Conservation (phyloP, 2,113 vertebrate genomes). For the Emydura subglobosa region DNA sequence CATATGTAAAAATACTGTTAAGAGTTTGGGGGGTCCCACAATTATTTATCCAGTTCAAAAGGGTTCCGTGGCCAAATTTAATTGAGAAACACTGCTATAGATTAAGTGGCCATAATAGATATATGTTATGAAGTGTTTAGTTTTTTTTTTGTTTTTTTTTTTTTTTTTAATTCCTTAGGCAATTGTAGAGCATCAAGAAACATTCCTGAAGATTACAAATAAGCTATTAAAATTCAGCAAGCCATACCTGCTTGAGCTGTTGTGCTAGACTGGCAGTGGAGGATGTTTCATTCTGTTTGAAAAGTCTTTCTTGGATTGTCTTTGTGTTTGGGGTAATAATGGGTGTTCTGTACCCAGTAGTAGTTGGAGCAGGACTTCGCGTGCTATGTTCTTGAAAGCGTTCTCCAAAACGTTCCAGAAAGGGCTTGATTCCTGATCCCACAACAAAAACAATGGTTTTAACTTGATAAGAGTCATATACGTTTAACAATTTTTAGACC, state of each 20-base stretch:
- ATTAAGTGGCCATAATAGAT: not conserved
- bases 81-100: too few species aligned
- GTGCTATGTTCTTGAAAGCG: slow-evolving; percentile 83
- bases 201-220: not conserved
- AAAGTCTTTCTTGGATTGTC: slow-evolving; percentile 87
- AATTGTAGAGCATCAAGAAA: not conserved
- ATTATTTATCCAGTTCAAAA: too few species aligned
- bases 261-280: slow-evolving; percentile 85
- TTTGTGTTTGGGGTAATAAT: slow-evolving; percentile 86
- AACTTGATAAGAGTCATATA: not conserved
- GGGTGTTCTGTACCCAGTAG: slow-evolving; percentile 71
- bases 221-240: not conserved
- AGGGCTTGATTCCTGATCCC: slow-evolving; percentile 88
- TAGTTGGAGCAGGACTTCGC: slow-evolving; percentile 71
- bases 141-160: not conserved
- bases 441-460: slow-evolving; percentile 67
- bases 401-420: slow-evolving; percentile 94
- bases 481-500: not conserved
- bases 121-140: too few species aligned
- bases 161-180: not conserved
- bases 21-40: too few species aligned
- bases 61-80: too few species aligned
- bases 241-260: slow-evolving; percentile 89
- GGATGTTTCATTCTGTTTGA: slow-evolving; percentile 83
- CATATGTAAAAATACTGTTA: too few species aligned